phyloP scores from a whole-genome alignment of 92 coral and sea anemone species.

The Metridium senile region DNA sequence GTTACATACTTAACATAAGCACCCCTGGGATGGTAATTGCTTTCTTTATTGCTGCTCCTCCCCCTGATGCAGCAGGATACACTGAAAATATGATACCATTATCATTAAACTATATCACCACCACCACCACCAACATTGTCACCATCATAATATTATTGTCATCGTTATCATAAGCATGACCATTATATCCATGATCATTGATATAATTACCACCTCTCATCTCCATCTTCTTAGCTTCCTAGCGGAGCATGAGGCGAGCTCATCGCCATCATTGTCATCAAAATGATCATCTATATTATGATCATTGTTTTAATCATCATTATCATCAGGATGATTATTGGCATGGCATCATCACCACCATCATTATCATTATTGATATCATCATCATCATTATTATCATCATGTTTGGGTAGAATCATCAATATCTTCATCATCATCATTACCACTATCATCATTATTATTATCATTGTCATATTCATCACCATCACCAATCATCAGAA shows the following conservation, averaged over 20 bases:
- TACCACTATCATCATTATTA: neutral
- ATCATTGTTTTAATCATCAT: too few relatives aligned
- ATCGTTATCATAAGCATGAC: too few relatives aligned
- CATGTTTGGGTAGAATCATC: too few relatives aligned
- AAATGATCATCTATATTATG: too few relatives aligned
- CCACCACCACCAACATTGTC: neutral
- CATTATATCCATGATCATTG: neutral
- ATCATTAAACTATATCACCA: neutral
- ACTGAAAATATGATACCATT: neutral
- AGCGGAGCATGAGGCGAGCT: too few relatives aligned
- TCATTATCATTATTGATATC: neutral
- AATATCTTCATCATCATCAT: neutral
- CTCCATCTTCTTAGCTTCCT: too few relatives aligned
- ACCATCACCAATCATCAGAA: too few relatives aligned
- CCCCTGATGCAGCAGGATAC: neutral
- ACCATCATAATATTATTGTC: too few relatives aligned
- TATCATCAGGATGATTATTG: too few relatives aligned
- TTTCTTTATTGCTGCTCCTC: neutral
- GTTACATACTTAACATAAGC: neutral
- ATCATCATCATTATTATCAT: too few relatives aligned
- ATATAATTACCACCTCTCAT: neutral
- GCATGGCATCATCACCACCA: neutral
- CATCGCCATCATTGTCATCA: too few relatives aligned
- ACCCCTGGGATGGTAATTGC: slow-evolving; percentile 2
- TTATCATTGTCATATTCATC: neutral